Percentiles rank a stretch among this genome's conserved stretches.
Evolutionary conservation across 2,113 vertebrate species (phyloP).

Genomic region (Triplophysa siluroides): DNA sequence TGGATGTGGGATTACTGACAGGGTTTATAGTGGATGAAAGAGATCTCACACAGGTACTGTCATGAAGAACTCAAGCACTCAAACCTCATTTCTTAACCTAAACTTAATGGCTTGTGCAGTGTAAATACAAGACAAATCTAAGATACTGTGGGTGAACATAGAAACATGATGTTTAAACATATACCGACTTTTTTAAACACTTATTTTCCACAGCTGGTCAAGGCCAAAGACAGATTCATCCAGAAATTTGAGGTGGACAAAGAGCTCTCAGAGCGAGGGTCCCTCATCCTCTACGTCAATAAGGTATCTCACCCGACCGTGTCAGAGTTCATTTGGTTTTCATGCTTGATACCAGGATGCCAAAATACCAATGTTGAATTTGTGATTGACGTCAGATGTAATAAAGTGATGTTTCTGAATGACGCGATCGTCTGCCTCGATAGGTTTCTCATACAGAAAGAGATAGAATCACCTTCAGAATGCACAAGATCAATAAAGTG

Average conservation of each 20-base stretch:
- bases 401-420: no score
- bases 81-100: no score
- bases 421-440: constrained; percentile 1
- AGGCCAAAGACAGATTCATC: constrained; percentile 69
- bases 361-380: no score
- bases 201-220: constrained; percentile 67
- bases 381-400: no score
- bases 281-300: constrained; percentile 78
- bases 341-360: no score
- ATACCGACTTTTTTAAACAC: no score
- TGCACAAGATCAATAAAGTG: constrained; percentile 66
- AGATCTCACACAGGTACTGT: constrained; percentile 62
- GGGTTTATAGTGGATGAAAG: constrained; percentile 60
- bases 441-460: constrained; percentile 27
- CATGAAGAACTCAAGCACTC: no score
- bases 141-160: no score
- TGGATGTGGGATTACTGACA: constrained; percentile 64
- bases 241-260: constrained; percentile 75
- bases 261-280: constrained; percentile 59
- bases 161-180: no score
- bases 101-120: no score
- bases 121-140: no score
- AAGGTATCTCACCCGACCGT: constrained; percentile 62
- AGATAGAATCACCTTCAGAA: constrained; percentile 62
- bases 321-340: no score